A percentile compares a stretch with the other conserved stretches of the same genome.
Conservation (phyloP, 2,797 vertebrate species). For the Eurystomus glaucurus region DNA sequence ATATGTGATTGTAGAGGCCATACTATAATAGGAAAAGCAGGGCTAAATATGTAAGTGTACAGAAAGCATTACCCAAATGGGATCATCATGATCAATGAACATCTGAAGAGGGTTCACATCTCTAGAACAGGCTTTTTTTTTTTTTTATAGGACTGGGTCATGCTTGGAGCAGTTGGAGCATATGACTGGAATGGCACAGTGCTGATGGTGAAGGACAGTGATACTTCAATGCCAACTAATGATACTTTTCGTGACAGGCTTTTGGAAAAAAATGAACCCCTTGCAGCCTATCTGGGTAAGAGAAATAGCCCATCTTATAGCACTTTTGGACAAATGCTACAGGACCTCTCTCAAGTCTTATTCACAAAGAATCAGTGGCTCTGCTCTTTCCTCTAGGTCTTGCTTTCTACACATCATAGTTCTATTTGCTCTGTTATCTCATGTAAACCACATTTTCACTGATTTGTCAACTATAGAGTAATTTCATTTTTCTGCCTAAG, state of each 20-base stretch:
- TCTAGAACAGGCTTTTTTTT: background rate
- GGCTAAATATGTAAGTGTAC: background rate
- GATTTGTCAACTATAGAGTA: background rate
- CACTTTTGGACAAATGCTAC: background rate
- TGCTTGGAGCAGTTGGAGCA: slow-evolving; percentile 96
- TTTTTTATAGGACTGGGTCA: slow-evolving; percentile 83
- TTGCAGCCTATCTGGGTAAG: slow-evolving; percentile 94
- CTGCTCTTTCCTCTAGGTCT: background rate
- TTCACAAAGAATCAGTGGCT: background rate
- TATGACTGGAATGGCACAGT: slow-evolving; percentile 98
- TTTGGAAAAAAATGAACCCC: slow-evolving; percentile 86
- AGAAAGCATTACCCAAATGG: background rate
- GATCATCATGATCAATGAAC: background rate
- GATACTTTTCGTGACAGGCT: slow-evolving; percentile 85
- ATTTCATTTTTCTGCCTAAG: background rate
- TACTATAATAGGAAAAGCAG: background rate
- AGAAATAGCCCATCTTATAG: background rate
- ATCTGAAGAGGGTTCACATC: background rate
- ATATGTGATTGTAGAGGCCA: background rate
- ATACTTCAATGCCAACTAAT: slow-evolving; percentile 82
- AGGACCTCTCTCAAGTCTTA: background rate
- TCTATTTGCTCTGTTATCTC: background rate
- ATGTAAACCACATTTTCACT: background rate
- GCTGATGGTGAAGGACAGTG: slow-evolving; percentile 86
- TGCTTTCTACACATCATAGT: background rate